Percentiles rank a stretch among this genome's conserved stretches.
Evolutionary conservation across 1,140 invertebrate species (phyloP).

Genomic region (Oncopodura yosiiana): DNA sequence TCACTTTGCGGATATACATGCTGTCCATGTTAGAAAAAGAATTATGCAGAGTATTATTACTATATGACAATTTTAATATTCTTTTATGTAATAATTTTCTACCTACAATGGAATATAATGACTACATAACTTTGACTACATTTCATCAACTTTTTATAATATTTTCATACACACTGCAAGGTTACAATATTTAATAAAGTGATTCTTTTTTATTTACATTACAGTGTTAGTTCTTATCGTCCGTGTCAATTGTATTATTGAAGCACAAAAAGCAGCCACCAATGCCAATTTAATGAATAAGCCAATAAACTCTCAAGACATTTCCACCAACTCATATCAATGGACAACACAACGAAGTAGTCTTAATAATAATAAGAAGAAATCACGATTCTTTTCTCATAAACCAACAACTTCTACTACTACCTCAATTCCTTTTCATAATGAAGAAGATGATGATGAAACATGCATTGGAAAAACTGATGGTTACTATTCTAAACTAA

Average conservation of each 20-base stretch:
- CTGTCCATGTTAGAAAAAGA: no score
- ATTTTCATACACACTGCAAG: background rate
- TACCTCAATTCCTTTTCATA: background rate
- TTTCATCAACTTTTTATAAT: background rate
- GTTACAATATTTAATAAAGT: background rate
- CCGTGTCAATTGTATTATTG: conserved; percentile 28
- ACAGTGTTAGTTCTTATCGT: conserved; percentile 25
- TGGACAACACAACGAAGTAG: conserved; percentile 10
- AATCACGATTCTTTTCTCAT: background rate
- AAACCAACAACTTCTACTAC: background rate
- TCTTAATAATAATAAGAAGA: background rate
- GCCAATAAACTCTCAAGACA: background rate
- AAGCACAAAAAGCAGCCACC: conserved; percentile 19
- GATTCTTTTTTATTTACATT: conserved; percentile 1
- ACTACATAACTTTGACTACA: background rate
- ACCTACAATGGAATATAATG: background rate
- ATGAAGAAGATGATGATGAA: conserved; percentile 35
- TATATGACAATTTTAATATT: background rate
- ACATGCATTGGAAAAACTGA: conserved; percentile 44
- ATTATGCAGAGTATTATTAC: no score
- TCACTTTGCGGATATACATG: no score
- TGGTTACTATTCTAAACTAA: conserved; percentile 48
- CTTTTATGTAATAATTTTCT: background rate
- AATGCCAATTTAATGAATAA: background rate
- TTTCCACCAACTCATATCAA: background rate